Base-by-base conservation (phyloP, 2,888 invertebrate species). In the Aphodius granarius region DNA sequence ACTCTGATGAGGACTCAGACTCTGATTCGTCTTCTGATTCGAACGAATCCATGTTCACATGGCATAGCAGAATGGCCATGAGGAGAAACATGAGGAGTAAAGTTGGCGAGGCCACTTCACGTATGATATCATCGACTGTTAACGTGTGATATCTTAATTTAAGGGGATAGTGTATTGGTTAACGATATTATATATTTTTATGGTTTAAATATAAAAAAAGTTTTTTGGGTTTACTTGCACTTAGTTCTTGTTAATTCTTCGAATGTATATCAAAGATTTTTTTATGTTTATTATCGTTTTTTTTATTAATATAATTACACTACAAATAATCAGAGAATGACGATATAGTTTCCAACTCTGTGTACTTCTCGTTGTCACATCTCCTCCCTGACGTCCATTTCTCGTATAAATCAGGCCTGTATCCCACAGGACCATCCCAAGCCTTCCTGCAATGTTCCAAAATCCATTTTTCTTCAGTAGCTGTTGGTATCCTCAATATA, bases 391-490 rank as follows among this genome's bases (percentile, higher is more conserved):
- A 79, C 0, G 81, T 87, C 89, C 90, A 91, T 77, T 88, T 83
- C 81, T 91, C 90, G 81, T 90, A 91, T 6, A 91, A 82, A 13
- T 89, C 87, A 0, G 85, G 85, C 0, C 87, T 86, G 75, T 90
- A 90, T 0, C 92, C 92, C 0, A 90, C 85, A 13, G 89, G 87
- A 73, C 87, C 86, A 63, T 90, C 89, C 81, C 90, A 90, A 43
- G 88, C 89, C 66, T 89, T 90, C 65, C 93, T 89, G 83, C 93
- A 94, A 80, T 91, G 90, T 6, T 88, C 87, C 19, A 89, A 80
- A 77, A 94, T 93, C 93, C 93, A 93, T 75, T 88, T 86, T 79
- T 90, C 90, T 81, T 92, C 92, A 5, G 83, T 85, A 13, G 86
- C 82, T 71, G 85, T 86, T 21, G 91, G 90, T 22, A 90, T 87